These are phyloP conservation scores for Rhopalosiphum padi DNA, from an alignment of 1,140 invertebrate species.

Conservation along the genomic window DNA sequence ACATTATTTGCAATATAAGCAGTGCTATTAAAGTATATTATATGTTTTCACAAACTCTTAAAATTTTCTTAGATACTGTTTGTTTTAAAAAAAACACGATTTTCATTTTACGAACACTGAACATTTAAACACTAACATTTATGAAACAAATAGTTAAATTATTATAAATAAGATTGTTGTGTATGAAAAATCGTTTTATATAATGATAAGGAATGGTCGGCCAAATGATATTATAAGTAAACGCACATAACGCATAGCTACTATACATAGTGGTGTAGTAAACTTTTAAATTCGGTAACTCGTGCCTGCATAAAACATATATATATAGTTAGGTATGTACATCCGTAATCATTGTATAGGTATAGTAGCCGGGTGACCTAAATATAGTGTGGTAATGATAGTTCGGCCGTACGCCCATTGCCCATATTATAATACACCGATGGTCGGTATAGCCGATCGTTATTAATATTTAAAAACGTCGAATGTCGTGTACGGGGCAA, in stretches of 20 bases:
- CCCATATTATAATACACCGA: background rate
- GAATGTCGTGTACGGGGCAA: background rate
- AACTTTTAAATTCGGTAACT: background rate
- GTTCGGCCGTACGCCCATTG: background rate
- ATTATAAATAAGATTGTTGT: background rate
- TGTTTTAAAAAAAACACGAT: background rate
- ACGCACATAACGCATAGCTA: background rate
- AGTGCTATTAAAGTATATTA: too few relatives aligned
- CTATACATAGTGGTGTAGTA: background rate
- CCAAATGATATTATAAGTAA: background rate
- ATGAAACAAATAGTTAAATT: background rate
- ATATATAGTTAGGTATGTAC: background rate
- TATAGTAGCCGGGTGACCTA: background rate
- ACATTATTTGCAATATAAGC: too few relatives aligned
- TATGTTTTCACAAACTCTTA: too few relatives aligned
- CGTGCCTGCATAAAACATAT: background rate
- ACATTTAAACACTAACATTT: too few relatives aligned
- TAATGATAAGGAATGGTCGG: background rate
- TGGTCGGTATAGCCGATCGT: background rate
- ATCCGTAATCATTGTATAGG: background rate
- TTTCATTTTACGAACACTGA: background rate
- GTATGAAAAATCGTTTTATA: background rate
- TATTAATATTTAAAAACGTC: background rate
- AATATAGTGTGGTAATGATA: conserved; percentile 9
- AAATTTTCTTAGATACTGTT: too few relatives aligned